Base-by-base conservation (phyloP, 2,888 invertebrate species). In the Resseliella maxima region DNA sequence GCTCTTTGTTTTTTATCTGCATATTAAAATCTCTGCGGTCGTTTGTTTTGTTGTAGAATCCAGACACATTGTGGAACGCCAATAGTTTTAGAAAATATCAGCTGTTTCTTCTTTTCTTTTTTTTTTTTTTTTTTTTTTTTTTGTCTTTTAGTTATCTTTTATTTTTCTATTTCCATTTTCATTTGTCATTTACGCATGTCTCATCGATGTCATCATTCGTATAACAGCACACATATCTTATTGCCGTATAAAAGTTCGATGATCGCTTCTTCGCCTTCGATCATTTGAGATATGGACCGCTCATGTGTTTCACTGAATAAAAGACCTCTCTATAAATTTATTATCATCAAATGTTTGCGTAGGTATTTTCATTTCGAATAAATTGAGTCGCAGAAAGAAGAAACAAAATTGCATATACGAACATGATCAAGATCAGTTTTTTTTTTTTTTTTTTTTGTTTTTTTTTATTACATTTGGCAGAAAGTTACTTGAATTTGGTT, bases 331-430 rank as follows among this genome's bases (percentile, higher is more conserved):
- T 72, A 72, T 31, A 72, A 72, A 72, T 72, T 72, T 72, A 31
- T 72, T 72, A 31, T 31, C 31, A 72, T 72, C 72, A 72, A 72
- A 31, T 31, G 72, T 72, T 72, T 27, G 72, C 72, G 72, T 72
- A 72, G 72, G 72, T 72, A 72, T 72, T 72, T 72, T 72, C 35
- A 72, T 72, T 72, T 31, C 31, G 72, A 72, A 72, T 72, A 72
- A 72, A 72, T 72, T 72, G 72, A 31, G 72, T 12, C 72, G 72
- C 12, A 72, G 31, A 72, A 31, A 72, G 2, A 72, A 72, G 18
- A 72, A 27, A 72, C 31, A 0, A 27, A 35, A 72, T 0, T 72
- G 72, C 72, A 72, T 15, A 72, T 35, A 72, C 31, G 31, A n/a
- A 72, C 72, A 72, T 31, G 72, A 35, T 72, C 72, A 31, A 72